These are phyloP conservation scores for Catostylus mosaicus DNA, from an alignment of 30 jellyfish, hydroid and myxozoan species.

Conservation along the genomic window DNA sequence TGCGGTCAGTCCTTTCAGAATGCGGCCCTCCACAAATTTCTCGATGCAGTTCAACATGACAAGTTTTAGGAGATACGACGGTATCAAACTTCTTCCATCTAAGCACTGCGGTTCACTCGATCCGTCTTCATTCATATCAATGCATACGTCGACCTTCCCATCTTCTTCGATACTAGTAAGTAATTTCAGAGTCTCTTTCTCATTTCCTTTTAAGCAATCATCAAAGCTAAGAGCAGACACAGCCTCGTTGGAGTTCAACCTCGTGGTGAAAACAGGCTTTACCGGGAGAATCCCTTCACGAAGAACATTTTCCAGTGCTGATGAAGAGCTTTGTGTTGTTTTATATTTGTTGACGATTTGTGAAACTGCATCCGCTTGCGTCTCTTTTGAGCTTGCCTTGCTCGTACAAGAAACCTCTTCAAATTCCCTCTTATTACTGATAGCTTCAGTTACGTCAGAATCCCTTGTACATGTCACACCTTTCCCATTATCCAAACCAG, in stretches of 20 bases:
- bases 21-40: background rate
- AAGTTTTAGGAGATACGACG: constrained; percentile 11
- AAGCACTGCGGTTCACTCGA: background rate
- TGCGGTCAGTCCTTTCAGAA: too few relatives aligned
- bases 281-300: too few relatives aligned
- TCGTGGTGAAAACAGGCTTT: background rate
- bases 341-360: too few relatives aligned
- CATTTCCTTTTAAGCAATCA: background rate
- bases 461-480: too few relatives aligned
- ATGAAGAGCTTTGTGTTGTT: too few relatives aligned
- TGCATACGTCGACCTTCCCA: background rate
- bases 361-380: too few relatives aligned
- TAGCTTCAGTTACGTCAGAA: too few relatives aligned
- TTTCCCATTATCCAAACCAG: too few relatives aligned
- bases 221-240: background rate
- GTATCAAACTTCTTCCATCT: constrained; percentile 4
- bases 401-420: too few relatives aligned
- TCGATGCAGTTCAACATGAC: constrained; percentile 7
- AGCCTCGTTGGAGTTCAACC: background rate
- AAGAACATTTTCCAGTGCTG: too few relatives aligned
- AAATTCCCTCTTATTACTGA: too few relatives aligned
- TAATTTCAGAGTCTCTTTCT: background rate
- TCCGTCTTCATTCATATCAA: background rate
- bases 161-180: background rate
- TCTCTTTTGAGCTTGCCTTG: too few relatives aligned